These are phyloP conservation scores for Clarias gariepinus DNA, from an alignment of 2,113 vertebrate species.

Conservation along the genomic window DNA sequence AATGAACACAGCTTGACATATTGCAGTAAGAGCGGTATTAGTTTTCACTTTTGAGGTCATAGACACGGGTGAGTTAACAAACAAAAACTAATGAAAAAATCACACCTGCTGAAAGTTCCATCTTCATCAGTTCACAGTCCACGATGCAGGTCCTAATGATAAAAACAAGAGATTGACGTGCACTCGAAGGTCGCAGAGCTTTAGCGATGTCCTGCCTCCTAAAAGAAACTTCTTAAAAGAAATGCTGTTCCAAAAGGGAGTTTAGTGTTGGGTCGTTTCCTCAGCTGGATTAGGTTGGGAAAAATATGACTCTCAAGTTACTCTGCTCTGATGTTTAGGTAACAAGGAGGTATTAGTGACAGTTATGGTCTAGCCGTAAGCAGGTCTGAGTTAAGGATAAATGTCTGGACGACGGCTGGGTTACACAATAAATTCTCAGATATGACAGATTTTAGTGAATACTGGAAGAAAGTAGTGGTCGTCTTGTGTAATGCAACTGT, in stretches of 20 bases:
- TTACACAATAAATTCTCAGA: neutral
- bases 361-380: slow-evolving; percentile 18
- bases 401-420: neutral
- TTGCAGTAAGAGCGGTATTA: slow-evolving; percentile 34
- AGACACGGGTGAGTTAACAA: slow-evolving; percentile 15
- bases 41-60: slow-evolving; percentile 60
- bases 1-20: neutral
- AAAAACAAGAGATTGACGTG: slow-evolving; percentile 35
- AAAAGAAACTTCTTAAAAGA: slow-evolving; percentile 1
- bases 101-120: slow-evolving; percentile 39
- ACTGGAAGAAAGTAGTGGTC: neutral
- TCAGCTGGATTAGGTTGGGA: slow-evolving; percentile 49
- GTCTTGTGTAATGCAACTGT: neutral
- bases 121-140: slow-evolving; percentile 41
- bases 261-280: slow-evolving; percentile 15
- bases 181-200: slow-evolving; percentile 27
- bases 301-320: slow-evolving; percentile 43
- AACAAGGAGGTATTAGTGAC: slow-evolving; percentile 25
- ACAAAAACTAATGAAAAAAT: slow-evolving; percentile 27
- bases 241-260: slow-evolving; percentile 23
- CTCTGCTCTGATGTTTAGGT: slow-evolving; percentile 21
- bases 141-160: slow-evolving; percentile 22
- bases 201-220: slow-evolving; percentile 14
- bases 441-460: slow-evolving; percentile 7
- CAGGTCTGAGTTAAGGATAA: neutral